Evolutionary conservation across 2,113 vertebrate species (phyloP), one percentile per base, ranked within the genome.

Genomic region (Apodemus sylvaticus): DNA sequence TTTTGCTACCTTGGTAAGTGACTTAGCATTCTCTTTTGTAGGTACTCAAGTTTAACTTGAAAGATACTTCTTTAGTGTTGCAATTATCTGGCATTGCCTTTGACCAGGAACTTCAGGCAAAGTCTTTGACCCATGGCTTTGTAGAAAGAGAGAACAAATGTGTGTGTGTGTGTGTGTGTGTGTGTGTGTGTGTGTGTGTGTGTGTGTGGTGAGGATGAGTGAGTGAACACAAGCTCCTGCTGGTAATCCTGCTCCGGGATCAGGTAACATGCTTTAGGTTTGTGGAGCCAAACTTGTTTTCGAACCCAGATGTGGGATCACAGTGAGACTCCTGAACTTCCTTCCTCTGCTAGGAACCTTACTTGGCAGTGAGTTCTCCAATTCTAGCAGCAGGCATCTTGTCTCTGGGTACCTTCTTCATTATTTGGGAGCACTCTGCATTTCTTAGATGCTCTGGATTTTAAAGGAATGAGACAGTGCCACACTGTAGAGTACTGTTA

Each of bases 11-110:
- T 22, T 36, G 53, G 39, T 24, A 51, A 58, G 58, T 70, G 90
- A 36, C 24, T 73, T 70, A 95, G 26, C 26, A 58, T 82, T 93
- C 9, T 16, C 29, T 17, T 74, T 78, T 70, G 16, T 24, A 55
- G 68, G 5, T n/a, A 82, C 42, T 90, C 10, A 87, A 91, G 66
- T 71, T 96, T 22, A 94, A 86, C 68, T 45, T 64, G 48, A 86
- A 91, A 77, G 78, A 19, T 53, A 7, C 55, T 76, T 74, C 48
- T 71, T 81, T n/a, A 62, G 60, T 34, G 20, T 22, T 60, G n/a
- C 76, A 66, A 42, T 96, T 60, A n/a, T 60, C 22, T 39, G 39
- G 42, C 62, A 39, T 48, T 89, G 60, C 48, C 68, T 79, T 90
- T 87, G 7, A 60, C 29, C 3, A 39, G 62, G 64, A 95, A 90